These are phyloP conservation scores for Caenorhabditis parvicauda DNA, from an alignment of 2,888 invertebrate species.

Conservation along the genomic window DNA sequence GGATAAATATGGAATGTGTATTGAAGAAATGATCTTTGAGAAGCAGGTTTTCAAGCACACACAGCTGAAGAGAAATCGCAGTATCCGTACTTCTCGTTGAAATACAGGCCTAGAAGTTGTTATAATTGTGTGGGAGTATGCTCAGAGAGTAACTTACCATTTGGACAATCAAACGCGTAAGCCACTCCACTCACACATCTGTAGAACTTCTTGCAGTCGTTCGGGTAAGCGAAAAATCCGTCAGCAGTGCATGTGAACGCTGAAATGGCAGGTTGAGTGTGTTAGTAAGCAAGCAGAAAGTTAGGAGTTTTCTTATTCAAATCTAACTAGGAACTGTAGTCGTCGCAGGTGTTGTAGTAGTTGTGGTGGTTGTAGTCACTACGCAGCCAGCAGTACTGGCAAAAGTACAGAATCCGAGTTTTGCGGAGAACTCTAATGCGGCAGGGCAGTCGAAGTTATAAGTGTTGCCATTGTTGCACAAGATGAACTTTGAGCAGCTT, in stretches of 20 bases:
- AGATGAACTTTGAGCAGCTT: conserved; percentile 42
- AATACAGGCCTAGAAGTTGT: too few species aligned
- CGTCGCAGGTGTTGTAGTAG: conserved; percentile 17
- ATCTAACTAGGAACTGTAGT: too few species aligned
- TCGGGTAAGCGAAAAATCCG: conserved; percentile 55
- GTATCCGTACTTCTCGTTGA: too few species aligned
- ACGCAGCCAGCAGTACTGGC: conserved; percentile 26
- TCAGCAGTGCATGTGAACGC: conserved; percentile 49
- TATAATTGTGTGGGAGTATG: too few species aligned
- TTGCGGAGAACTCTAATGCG: conserved; percentile 44
- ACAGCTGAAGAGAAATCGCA: too few species aligned
- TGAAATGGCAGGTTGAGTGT: conserved; percentile 4
- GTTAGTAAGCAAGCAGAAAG: neutral
- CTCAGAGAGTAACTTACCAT: too few species aligned
- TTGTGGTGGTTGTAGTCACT: conserved; percentile 12
- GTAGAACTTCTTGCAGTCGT: conserved; percentile 46
- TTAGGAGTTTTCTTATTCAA: too few species aligned
- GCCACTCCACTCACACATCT: conserved; percentile 54
- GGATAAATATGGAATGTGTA: too few species aligned
- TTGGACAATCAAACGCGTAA: conserved; percentile 59
- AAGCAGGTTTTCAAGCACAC: too few species aligned
- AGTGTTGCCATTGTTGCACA: conserved; percentile 46
- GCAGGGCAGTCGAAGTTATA: conserved; percentile 45
- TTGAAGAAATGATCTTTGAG: too few species aligned
- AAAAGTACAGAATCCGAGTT: conserved; percentile 41